Evolutionary conservation across 2,797 vertebrate species (phyloP).

Genomic region (Epinephelus awoara): DNA sequence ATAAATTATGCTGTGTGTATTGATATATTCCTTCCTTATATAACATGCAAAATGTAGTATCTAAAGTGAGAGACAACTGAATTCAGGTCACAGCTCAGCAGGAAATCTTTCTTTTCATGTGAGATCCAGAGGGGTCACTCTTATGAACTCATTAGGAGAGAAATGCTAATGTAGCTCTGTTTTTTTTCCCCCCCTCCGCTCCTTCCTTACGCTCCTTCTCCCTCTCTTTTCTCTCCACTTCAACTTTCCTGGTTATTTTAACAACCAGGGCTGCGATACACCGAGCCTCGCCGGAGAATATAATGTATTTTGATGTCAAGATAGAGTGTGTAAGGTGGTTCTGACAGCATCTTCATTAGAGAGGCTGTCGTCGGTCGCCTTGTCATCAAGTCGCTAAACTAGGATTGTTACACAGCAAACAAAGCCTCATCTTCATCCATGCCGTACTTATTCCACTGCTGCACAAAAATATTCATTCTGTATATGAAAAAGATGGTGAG

Average conservation of each 20-base stretch:
- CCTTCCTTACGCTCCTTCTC: slow-evolving; percentile 9
- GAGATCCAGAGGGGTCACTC: slow-evolving; percentile 92
- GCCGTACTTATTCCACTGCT: background rate
- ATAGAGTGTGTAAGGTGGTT: slow-evolving; percentile 42
- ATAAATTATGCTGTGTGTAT: slow-evolving; percentile 82
- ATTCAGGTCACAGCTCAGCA: slow-evolving; percentile 92
- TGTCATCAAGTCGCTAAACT: slow-evolving; percentile 59
- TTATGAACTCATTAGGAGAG: slow-evolving; percentile 92
- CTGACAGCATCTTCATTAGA: slow-evolving; percentile 64
- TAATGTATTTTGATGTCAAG: slow-evolving; percentile 59
- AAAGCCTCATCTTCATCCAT: slow-evolving; percentile 29
- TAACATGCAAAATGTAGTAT: slow-evolving; percentile 89
- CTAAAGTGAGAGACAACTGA: slow-evolving; percentile 89
- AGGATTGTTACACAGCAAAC: slow-evolving; percentile 53
- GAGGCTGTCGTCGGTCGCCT: slow-evolving; percentile 53
- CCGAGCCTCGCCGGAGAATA: slow-evolving; percentile 40
- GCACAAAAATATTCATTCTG: slow-evolving; percentile 16
- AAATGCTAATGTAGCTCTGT: slow-evolving; percentile 85
- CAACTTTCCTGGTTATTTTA: slow-evolving; percentile 72
- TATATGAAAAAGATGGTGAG: slow-evolving; percentile 2
- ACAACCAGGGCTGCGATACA: slow-evolving; percentile 46
- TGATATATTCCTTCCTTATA: slow-evolving; percentile 81
- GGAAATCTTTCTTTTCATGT: slow-evolving; percentile 92
- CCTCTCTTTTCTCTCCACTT: slow-evolving; percentile 55
- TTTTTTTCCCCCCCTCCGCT: slow-evolving; percentile 39